These are phyloP conservation scores for Machimus atricapillus DNA, from an alignment of 2,888 invertebrate genomes.

Conservation along the genomic window DNA sequence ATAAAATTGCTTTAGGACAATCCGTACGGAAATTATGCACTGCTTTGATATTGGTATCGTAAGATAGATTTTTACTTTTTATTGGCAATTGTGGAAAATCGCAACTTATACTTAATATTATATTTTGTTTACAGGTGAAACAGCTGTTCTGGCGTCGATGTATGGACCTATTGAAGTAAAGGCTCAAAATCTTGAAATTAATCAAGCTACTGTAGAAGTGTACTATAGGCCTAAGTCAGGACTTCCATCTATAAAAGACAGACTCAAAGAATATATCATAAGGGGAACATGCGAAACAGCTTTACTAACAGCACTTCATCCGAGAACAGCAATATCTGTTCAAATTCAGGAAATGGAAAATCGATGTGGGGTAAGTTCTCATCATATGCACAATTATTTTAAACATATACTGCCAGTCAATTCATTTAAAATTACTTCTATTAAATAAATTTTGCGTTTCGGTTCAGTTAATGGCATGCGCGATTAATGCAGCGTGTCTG, in stretches of 20 bases:
- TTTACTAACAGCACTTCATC: slow-evolving; percentile 75
- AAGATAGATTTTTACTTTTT: too few relatives aligned
- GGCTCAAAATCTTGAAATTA: slow-evolving; percentile 76
- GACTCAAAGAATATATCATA: slow-evolving; percentile 77
- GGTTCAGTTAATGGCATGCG: slow-evolving; percentile 74
- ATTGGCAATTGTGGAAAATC: too few relatives aligned
- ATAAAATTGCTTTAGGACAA: too few relatives aligned
- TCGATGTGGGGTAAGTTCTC: slow-evolving; percentile 73
- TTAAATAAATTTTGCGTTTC: not conserved
- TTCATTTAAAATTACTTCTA: too few relatives aligned
- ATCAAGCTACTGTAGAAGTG: slow-evolving; percentile 81
- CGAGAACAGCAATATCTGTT: slow-evolving; percentile 79
- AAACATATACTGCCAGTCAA: too few relatives aligned
- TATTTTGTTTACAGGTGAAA: slow-evolving; percentile 71
- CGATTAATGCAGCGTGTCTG: slow-evolving; percentile 82
- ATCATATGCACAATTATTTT: not conserved
- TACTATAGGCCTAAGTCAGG: slow-evolving; percentile 80
- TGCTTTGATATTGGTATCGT: too few relatives aligned
- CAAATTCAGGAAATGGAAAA: slow-evolving; percentile 89
- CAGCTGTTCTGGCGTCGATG: slow-evolving; percentile 77
- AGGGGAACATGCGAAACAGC: slow-evolving; percentile 79
- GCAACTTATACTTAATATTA: too few relatives aligned
- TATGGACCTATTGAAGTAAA: slow-evolving; percentile 86
- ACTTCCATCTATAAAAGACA: slow-evolving; percentile 73
- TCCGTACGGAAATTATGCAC: too few relatives aligned